phyloP scores from a whole-genome alignment of 2,888 invertebrate species.

The Pollenia amentaria region DNA sequence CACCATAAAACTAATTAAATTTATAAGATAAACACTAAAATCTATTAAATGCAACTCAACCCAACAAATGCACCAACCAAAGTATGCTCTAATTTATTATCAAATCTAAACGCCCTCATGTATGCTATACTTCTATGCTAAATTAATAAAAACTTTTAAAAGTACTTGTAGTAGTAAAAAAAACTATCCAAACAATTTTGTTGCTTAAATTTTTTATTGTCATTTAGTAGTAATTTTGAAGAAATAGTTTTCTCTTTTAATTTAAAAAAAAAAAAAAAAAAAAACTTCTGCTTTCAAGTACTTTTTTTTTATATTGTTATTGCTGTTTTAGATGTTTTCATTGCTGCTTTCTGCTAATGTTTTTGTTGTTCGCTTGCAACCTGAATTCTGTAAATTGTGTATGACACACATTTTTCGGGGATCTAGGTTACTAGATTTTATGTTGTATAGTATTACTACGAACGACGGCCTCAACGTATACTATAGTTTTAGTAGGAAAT shows the following conservation, averaged over 20 bases:
- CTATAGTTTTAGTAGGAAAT: slow-evolving; percentile 25
- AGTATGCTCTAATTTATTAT: slow-evolving; percentile 36
- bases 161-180: slow-evolving; percentile 9
- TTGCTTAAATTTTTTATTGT: slow-evolving; percentile 55
- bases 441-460: slow-evolving; percentile 67
- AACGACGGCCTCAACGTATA: slow-evolving; percentile 51
- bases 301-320: slow-evolving; percentile 44
- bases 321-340: slow-evolving; percentile 34
- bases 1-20: too few species aligned
- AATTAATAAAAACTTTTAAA: slow-evolving; percentile 50
- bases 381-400: slow-evolving; percentile 73
- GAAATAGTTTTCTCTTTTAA: slow-evolving; percentile 47
- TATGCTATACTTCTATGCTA: slow-evolving; percentile 32
- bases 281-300: slow-evolving; percentile 13
- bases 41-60: not conserved
- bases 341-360: slow-evolving; percentile 32
- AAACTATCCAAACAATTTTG: slow-evolving; percentile 57
- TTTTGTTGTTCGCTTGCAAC: slow-evolving; percentile 67
- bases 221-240: slow-evolving; percentile 35
- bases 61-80: slow-evolving; percentile 13
- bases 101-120: not conserved
- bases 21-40: slow-evolving; percentile 6
- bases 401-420: slow-evolving; percentile 70
- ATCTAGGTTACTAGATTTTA: slow-evolving; percentile 72
- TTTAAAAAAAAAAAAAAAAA: slow-evolving; percentile 5